A percentile compares a stretch with the other conserved stretches of the same genome.
These are phyloP conservation scores for Xenopus laevis DNA, from an alignment of 2,113 vertebrate genomes.

Conservation along the genomic window DNA sequence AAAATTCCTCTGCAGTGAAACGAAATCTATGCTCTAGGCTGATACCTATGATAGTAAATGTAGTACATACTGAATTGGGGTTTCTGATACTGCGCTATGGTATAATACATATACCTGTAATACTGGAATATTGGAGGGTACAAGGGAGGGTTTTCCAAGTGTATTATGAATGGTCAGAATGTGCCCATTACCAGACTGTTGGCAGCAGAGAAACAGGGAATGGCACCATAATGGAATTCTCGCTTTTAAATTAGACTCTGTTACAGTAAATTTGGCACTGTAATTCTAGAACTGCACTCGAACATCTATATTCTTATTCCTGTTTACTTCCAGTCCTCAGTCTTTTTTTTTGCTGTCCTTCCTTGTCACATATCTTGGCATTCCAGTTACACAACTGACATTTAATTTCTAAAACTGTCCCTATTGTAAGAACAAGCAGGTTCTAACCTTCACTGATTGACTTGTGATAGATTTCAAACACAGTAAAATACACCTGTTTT, in stretches of 20 bases:
- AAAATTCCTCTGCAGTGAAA: too few species aligned
- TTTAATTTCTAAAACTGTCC: too few species aligned
- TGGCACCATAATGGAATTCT: neutral
- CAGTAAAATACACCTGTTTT: too few species aligned
- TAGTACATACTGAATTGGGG: too few species aligned
- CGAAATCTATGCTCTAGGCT: too few species aligned
- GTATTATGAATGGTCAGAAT: neutral
- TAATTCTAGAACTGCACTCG: neutral
- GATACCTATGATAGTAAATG: too few species aligned
- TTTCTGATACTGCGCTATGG: too few species aligned
- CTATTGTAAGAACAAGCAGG: too few species aligned
- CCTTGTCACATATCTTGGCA: conserved; percentile 3
- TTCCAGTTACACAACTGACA: neutral
- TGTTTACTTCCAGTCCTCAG: neutral
- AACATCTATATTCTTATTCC: neutral
- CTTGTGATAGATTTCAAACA: too few species aligned
- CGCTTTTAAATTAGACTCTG: too few species aligned
- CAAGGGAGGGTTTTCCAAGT: neutral
- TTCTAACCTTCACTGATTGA: too few species aligned
- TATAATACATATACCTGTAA: neutral
- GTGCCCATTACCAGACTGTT: neutral
- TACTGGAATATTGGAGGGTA: neutral
- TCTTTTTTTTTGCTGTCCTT: conserved; percentile 13
- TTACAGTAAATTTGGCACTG: neutral
- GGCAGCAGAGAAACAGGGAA: neutral